These are phyloP conservation scores for Chelonus formosanus DNA, from an alignment of 2,888 invertebrate species.

Conservation along the genomic window DNA sequence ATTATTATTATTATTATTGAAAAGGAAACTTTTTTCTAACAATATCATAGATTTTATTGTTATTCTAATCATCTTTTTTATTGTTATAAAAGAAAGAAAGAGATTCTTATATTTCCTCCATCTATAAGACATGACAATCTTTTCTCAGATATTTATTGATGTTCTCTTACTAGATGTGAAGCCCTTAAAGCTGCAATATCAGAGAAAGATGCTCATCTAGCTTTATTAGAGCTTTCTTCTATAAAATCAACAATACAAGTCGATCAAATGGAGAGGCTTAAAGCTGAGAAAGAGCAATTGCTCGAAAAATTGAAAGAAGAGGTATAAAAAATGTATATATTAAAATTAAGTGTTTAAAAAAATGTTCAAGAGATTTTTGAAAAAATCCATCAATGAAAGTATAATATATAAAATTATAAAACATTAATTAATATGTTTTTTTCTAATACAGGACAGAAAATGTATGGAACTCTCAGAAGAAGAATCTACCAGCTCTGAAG, in stretches of 20 bases:
- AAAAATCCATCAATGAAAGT: no score
- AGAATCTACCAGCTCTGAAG: slow-evolving; percentile 42
- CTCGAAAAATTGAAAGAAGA: slow-evolving; percentile 77
- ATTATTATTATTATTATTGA: no score
- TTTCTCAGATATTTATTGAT: neutral
- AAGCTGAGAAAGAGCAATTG: slow-evolving; percentile 75
- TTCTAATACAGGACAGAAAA: slow-evolving; percentile 48
- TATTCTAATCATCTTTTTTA: no score
- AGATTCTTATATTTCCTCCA: no score
- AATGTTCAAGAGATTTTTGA: no score
- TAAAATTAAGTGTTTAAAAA: slow-evolving; percentile 3
- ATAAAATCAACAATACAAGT: slow-evolving; percentile 73
- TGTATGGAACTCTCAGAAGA: slow-evolving; percentile 51
- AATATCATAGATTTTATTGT: no score
- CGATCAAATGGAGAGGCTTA: slow-evolving; percentile 74
- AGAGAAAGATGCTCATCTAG: slow-evolving; percentile 89
- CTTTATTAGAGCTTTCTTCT: slow-evolving; percentile 80
- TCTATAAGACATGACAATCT: no score
- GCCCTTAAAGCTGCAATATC: slow-evolving; percentile 83
- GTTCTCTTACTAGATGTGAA: slow-evolving; percentile 73
- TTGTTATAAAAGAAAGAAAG: no score
- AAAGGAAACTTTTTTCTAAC: no score
- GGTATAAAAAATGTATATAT: slow-evolving; percentile 64
- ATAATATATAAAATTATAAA: slow-evolving; percentile 2
- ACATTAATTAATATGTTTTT: slow-evolving; percentile 10